Conservation (phyloP, 2,888 invertebrate genomes). For the Eupelmus urozonus region DNA sequence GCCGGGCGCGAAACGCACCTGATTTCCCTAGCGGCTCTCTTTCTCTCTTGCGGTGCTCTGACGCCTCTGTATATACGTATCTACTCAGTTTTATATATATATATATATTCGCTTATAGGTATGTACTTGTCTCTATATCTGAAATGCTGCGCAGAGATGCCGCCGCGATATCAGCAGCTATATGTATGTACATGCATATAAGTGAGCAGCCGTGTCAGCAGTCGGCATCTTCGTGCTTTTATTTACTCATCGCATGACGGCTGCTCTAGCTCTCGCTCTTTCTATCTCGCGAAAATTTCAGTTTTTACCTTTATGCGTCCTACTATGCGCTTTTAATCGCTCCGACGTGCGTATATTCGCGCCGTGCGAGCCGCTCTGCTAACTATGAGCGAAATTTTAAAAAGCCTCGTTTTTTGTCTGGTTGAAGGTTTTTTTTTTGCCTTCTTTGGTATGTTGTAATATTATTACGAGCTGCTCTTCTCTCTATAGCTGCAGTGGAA, state of each 20-base stretch:
- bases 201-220: too few species aligned
- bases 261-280: not conserved
- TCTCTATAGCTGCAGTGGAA: too few species aligned
- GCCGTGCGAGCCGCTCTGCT: too few species aligned
- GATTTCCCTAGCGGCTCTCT: slow-evolving; percentile 54
- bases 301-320: not conserved
- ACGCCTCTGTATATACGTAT: slow-evolving; percentile 1
- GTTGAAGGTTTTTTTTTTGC: too few species aligned
- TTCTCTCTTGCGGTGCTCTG: not conserved
- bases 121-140: not conserved
- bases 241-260: not conserved
- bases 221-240: not conserved
- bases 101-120: not conserved
- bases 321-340: not conserved
- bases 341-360: too few species aligned
- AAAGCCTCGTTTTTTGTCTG: too few species aligned
- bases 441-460: too few species aligned
- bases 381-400: too few species aligned
- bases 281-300: not conserved
- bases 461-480: too few species aligned
- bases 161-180: not conserved
- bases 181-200: not conserved
- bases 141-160: not conserved
- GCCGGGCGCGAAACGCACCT: slow-evolving; percentile 50
- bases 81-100: not conserved